Evolutionary conservation across 2,888 invertebrate species (phyloP), one percentile per base, ranked within the genome.

Genomic region (Pyrochroa serraticornis): DNA sequence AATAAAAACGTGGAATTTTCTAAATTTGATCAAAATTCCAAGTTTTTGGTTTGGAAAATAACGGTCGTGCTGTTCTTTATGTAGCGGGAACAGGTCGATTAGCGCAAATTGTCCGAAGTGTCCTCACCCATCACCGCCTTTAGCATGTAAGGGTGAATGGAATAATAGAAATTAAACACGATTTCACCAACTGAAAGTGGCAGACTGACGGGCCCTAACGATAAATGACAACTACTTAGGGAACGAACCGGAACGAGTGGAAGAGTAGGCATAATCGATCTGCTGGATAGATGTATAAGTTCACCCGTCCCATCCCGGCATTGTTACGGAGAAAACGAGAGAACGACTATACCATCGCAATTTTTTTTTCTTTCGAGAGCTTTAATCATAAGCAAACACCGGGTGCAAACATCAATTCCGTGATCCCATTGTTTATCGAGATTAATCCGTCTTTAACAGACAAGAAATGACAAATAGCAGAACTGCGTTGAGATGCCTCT

Each of bases 371-470:
- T 41, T 43, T 47, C 33, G 38, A 37, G 13, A n/a, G 12, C 10
- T 57, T 50, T 57, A 58, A 58, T 58, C 52, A 43, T 53, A 49
- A 50, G 13, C 46, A 45, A 54, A 58, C 32, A 35, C 9, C 33
- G 33, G 42, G 37, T 46, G 41, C 42, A 32, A 54, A 60, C 51
- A 55, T 43, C 51, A 44, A 41, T 51, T 45, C 42, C 38, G 34
- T 32, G 36, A 55, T 35, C 22, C 64, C 57, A 66, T 69, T 68
- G 68, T 66, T 65, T 66, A 64, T 67, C 60, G 63, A 64, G 68
- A 70, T 70, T 70, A 70, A 69, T 69, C 64, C 62, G 69, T 70
- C 68, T 65, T 66, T 65, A 67, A 65, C 70, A 69, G 68, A 70
- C 65, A 67, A 69, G 62, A 63, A 64, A 68, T 69, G 68, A 68